Base-by-base conservation (phyloP, 2,113 vertebrate genomes). In the Datnioides undecimradiatus region DNA sequence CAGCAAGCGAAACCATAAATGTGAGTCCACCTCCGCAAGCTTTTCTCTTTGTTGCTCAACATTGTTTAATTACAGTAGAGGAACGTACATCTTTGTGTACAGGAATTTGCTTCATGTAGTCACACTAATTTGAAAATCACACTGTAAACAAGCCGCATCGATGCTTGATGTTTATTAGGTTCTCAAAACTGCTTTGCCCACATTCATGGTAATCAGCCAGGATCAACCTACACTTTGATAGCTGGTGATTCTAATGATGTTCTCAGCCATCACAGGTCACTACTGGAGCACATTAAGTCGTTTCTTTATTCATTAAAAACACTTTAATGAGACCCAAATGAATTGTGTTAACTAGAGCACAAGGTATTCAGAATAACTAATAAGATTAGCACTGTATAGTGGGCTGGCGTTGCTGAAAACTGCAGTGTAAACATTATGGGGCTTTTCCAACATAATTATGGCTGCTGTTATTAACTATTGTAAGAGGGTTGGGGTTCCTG, bases 301-400 rank as follows among this genome's bases (percentile, higher is more conserved):
- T 52, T 83, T 77, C 79, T 84, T 83, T 89, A 87, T 87, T 88
- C 85, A 92, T 88, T 83, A 88, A 83, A 85, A 90, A 84, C 52
- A 57, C 73, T 87, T 80, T 92, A 93, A 93, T 88, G 88, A 93
- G 89, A 73, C 90, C 84, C 87, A 55, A 62, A 83, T 87, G 87
- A 87, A 76, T 89, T 80, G 73, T 81, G 64, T 85, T 86, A 92
- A 93, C 73, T 83, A 73, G 86, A 89, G 80, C 85, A 85, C 29
- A 33, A 83, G 83, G 75, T 79, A 79, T 85, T 85, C 25, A 48
- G 67, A 91, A 79, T 83, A 76, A 58, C 64, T 80, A 87, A 91
- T 77, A 78, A 48, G 74, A 76, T 79, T 41, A 43, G 41, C 36
- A 54, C 16, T 54, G 54, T 55, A 60, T 73, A 7, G 68, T 60